These are phyloP conservation scores for Peromyscus leucopus DNA, from an alignment of 2,113 vertebrate species.

Conservation along the genomic window DNA sequence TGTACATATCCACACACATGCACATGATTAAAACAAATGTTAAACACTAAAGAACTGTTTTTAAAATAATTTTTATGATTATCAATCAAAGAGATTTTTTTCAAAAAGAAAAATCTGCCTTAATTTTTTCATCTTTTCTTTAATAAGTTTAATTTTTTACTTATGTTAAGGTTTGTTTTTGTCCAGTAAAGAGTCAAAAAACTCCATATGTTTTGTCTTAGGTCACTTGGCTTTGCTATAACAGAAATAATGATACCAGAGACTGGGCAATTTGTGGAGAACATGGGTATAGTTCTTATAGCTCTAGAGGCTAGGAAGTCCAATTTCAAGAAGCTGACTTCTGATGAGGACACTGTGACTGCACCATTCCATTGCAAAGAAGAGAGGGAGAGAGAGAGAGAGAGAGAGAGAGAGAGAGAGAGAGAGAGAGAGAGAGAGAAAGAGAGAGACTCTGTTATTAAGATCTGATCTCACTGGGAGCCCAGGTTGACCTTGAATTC, in stretches of 20 bases:
- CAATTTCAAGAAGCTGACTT: not conserved
- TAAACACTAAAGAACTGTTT: not conserved
- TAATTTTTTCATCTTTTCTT: not conserved
- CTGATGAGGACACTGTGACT: not conserved
- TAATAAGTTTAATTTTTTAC: not conserved
- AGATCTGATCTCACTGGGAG: not conserved
- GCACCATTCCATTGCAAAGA: not conserved
- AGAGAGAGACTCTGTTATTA: too few species aligned
- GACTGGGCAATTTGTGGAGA: not conserved
- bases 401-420: not conserved
- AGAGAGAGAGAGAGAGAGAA: not conserved
- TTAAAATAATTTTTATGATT: not conserved
- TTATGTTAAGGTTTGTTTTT: not conserved
- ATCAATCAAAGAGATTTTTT: not conserved
- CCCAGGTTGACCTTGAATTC: not conserved
- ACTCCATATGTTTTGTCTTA: not conserved
- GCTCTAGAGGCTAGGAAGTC: not conserved
- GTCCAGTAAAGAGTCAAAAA: not conserved
- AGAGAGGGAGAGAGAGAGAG: not conserved
- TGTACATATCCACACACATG: not conserved
- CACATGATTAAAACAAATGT: not conserved
- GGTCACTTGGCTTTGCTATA: not conserved
- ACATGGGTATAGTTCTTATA: not conserved
- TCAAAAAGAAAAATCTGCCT: not conserved
- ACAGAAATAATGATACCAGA: not conserved